These are phyloP conservation scores for Vulpes ferrilata DNA, from an alignment of 2,113 vertebrate genomes.

Conservation along the genomic window DNA sequence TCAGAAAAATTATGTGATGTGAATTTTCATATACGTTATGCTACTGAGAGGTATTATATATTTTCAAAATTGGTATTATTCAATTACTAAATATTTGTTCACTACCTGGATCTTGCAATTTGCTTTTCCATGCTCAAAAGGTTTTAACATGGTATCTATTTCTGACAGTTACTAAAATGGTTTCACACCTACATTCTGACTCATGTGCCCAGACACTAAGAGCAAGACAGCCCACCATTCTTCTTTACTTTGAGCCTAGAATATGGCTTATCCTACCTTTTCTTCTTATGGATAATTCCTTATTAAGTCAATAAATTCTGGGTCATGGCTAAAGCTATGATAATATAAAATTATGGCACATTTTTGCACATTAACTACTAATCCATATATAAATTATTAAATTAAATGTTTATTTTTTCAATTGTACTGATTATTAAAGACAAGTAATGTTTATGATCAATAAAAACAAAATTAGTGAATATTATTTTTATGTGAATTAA, in stretches of 20 bases:
- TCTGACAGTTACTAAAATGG: not conserved
- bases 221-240: not conserved
- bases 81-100: not conserved
- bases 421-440: not conserved
- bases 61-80: not conserved
- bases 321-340: not conserved
- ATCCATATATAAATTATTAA: not conserved
- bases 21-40: not conserved
- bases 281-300: not conserved
- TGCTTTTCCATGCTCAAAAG: not conserved
- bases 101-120: not conserved
- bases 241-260: not conserved
- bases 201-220: not conserved
- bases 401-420: not conserved
- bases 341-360: not conserved
- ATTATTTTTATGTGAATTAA: not conserved
- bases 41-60: not conserved
- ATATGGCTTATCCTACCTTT: not conserved
- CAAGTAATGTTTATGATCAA: not conserved
- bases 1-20: not conserved
- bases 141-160: not conserved
- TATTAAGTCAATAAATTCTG: not conserved
- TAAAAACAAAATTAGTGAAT: slow-evolving; percentile 3
- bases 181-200: not conserved
- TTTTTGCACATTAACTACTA: not conserved